Base-by-base conservation (phyloP, 2,113 vertebrate species). In the Oreotrochilus melanogaster region DNA sequence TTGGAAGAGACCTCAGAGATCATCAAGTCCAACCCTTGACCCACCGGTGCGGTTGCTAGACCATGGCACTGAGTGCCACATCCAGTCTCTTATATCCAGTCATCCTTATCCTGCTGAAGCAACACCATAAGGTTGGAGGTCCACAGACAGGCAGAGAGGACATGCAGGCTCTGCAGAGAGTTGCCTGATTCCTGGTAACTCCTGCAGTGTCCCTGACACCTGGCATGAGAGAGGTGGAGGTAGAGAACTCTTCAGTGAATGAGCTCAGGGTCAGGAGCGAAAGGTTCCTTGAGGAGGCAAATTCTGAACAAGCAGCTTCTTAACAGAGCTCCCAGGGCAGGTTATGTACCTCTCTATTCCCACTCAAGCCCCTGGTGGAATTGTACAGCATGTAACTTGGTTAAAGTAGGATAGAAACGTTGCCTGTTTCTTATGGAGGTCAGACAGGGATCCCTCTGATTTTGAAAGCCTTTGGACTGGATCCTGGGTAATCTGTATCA, bases 331-430 rank as follows among this genome's bases (percentile, higher is more conserved):
- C 35, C n/a, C 3, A 16, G 8, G 28, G 11, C 10, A 45, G 24
- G 14, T 61, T 70, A 45, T 6, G 1, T 72, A 64, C 39, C 18
- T 62, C 42, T 56, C 39, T 39, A 39, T 51, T 18, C 10, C 83
- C 30, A 28, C 15, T 43, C 60, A 25, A 33, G 31, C 5, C 56
- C 10, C 24, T 24, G 31, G 10, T 0, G 74, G 27, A 8, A 25
- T 47, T 3, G 5, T 2, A 22, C 4, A 4, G 5, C 1, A 0
- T 14, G 22, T 14, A 31, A 24, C 18, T 57, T 47, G 60, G 22
- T 14, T 76, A 5, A 57, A 74, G 31, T 3, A 37, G 43, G 51
- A 17, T 1, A 80, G 45, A 84, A 91, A 78, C 15, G 7, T 60
- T n/a, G 43, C 18, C 47, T 53, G 0, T 54, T 85, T 88, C n/a